A percentile compares a stretch with the other conserved stretches of the same genome.
These are phyloP conservation scores for Microctenopoma stevenorrisi DNA, from an alignment of 2,797 vertebrate genomes.

Conservation along the genomic window DNA sequence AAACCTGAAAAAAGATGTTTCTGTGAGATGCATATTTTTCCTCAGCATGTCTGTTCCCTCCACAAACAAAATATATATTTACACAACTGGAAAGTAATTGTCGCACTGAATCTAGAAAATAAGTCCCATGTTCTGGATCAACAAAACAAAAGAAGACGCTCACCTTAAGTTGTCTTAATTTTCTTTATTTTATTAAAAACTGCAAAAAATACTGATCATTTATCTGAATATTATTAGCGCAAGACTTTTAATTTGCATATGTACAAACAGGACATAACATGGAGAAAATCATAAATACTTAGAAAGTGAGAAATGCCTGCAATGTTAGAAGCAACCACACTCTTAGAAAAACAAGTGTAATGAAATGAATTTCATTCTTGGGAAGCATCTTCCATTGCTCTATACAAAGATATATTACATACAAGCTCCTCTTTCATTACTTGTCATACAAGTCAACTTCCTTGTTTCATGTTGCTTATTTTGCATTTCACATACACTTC, in stretches of 20 bases:
- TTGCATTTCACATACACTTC: conserved; percentile 20
- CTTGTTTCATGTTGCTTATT: conserved; percentile 21
- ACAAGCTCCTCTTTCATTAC: conserved; percentile 24
- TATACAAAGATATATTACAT: neutral
- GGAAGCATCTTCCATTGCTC: conserved; percentile 41
- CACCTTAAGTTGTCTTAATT: conserved; percentile 47
- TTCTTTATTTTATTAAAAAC: conserved; percentile 86
- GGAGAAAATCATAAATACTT: conserved; percentile 79
- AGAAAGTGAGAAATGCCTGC: conserved; percentile 60
- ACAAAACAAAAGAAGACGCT: neutral
- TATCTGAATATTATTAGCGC: conserved; percentile 77
- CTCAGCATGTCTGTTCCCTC: neutral
- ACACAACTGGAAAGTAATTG: neutral
- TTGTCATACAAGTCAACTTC: conserved; percentile 28
- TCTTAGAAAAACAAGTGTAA: conserved; percentile 37
- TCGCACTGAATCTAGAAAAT: neutral
- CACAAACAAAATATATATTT: neutral
- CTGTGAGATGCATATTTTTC: neutral
- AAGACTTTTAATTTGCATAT: conserved; percentile 80
- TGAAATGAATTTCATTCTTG: conserved; percentile 27
- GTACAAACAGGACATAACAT: conserved; percentile 78
- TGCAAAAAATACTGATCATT: conserved; percentile 71
- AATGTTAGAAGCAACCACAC: conserved; percentile 40
- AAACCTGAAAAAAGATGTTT: conserved; percentile 3
- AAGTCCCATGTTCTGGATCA: neutral